phyloP scores from a whole-genome alignment of 2,888 invertebrate genomes.

The Dorcus hopei region DNA sequence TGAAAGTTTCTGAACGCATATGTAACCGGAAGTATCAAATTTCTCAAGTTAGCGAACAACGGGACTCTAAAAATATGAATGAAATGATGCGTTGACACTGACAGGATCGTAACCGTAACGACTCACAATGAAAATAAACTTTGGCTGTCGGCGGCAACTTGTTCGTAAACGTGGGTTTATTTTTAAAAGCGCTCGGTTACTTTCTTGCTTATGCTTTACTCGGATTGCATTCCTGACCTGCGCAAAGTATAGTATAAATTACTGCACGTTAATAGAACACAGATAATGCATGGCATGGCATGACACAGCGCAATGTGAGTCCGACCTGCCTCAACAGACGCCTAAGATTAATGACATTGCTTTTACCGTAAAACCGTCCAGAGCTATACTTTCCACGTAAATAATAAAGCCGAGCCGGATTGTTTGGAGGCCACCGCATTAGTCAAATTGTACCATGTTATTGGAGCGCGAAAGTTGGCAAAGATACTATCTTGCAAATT shows the following conservation, averaged over 20 bases:
- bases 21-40: too few relatives aligned
- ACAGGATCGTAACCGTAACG: too few relatives aligned
- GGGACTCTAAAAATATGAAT: too few relatives aligned
- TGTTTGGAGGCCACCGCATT: conserved; percentile 16
- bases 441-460: conserved; percentile 9
- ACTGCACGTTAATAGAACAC: conserved; percentile 34
- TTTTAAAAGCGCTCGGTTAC: too few relatives aligned
- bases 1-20: too few relatives aligned
- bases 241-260: conserved; percentile 27
- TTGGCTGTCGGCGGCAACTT: too few relatives aligned
- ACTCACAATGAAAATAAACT: too few relatives aligned
- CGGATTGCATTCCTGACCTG: conserved; percentile 30
- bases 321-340: conserved; percentile 42
- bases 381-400: conserved; percentile 20
- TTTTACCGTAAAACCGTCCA: conserved; percentile 27
- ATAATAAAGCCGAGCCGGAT: conserved; percentile 21
- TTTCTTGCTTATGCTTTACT: not conserved
- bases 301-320: conserved; percentile 42
- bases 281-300: conserved; percentile 39
- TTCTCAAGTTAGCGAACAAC: too few relatives aligned
- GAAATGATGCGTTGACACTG: too few relatives aligned
- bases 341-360: conserved; percentile 45
- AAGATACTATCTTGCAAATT: not conserved
- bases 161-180: too few relatives aligned
- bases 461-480: not conserved